Percentiles rank a stretch among this genome's conserved stretches.
Evolutionary conservation across 1,140 invertebrate species (phyloP).

Genomic region (Chironomus striatipennis): DNA sequence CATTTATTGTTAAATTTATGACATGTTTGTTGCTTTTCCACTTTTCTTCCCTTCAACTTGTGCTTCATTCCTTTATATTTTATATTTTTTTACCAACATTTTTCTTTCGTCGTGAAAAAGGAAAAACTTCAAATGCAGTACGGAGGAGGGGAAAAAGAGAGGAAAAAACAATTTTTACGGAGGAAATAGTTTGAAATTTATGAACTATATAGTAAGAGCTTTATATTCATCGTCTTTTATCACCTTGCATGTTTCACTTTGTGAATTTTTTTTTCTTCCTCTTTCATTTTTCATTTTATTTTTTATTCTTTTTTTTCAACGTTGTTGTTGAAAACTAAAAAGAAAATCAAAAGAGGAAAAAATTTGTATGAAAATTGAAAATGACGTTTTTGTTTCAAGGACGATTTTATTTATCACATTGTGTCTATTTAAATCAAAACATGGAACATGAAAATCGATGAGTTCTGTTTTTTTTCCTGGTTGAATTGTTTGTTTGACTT

Average conservation of each 20-base stretch:
- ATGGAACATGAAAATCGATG: too few species aligned
- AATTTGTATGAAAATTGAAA: neutral
- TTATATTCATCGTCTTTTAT: neutral
- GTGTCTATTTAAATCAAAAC: too few species aligned
- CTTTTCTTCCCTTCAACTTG: neutral
- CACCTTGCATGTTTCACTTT: neutral
- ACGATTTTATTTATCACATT: neutral
- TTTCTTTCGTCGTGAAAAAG: neutral
- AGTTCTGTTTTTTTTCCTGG: too few species aligned
- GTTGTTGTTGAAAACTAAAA: neutral
- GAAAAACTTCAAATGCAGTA: neutral
- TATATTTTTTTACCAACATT: too few species aligned
- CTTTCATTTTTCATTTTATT: too few species aligned
- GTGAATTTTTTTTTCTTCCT: too few species aligned
- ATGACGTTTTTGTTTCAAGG: neutral
- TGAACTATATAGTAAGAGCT: neutral
- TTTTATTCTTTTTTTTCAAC: too few species aligned
- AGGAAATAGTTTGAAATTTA: conserved; percentile 5
- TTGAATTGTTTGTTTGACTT: too few species aligned
- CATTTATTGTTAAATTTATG: neutral
- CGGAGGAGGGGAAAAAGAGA: neutral
- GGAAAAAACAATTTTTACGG: neutral
- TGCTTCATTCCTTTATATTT: neutral
- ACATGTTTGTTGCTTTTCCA: neutral
- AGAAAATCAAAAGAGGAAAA: neutral